Evolutionary conservation across 2,113 vertebrate genomes (phyloP).

Genomic region (Sturnira hondurensis): DNA sequence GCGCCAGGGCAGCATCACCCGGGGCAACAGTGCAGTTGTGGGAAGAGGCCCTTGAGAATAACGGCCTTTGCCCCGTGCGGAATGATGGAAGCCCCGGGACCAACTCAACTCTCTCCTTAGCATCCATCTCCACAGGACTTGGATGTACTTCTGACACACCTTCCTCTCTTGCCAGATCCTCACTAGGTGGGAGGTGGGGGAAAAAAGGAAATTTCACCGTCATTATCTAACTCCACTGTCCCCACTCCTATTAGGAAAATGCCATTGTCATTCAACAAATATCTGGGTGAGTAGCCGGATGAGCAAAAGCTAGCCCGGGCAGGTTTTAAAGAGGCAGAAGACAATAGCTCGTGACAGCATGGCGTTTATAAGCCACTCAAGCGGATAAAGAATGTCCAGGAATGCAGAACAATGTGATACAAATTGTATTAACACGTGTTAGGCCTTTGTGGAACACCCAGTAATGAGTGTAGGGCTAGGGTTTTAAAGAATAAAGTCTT

Average conservation of each 20-base stretch:
- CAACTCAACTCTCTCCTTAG: background rate
- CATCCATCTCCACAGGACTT: background rate
- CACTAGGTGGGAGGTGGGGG: too few relatives aligned
- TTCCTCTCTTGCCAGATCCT: background rate
- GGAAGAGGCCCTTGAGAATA: background rate
- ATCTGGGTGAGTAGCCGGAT: background rate
- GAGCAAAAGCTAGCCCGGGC: background rate
- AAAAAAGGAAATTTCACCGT: background rate
- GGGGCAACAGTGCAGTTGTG: background rate
- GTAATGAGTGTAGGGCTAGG: background rate
- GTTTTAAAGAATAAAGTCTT: background rate
- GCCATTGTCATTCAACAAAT: background rate
- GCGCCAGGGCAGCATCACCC: background rate
- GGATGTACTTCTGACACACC: background rate
- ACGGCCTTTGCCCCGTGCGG: background rate
- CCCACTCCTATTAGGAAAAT: background rate
- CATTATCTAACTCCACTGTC: background rate
- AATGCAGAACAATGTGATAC: background rate
- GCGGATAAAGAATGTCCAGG: background rate
- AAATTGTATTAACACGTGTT: background rate
- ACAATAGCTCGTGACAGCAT: background rate
- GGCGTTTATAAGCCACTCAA: background rate
- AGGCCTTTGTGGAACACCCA: background rate
- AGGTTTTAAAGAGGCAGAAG: background rate
- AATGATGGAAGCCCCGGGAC: background rate